These are phyloP conservation scores for Laothoe populi DNA, from an alignment of 2,888 invertebrate genomes.

Conservation along the genomic window DNA sequence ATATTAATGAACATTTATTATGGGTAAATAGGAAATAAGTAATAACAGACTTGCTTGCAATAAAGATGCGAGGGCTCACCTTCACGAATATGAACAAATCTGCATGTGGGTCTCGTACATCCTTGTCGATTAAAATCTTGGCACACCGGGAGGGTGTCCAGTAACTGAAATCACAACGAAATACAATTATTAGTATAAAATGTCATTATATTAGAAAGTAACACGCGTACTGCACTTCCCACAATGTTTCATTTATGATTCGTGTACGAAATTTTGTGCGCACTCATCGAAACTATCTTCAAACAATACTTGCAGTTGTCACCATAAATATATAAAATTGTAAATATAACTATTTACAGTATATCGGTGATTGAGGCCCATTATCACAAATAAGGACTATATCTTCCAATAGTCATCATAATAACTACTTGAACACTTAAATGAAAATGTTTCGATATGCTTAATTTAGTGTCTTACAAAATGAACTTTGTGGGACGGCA, in stretches of 20 bases:
- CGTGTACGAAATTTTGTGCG: slow-evolving; percentile 9
- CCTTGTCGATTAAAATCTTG: slow-evolving; percentile 99
- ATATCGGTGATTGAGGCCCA: background rate
- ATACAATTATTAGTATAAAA: slow-evolving; percentile 58
- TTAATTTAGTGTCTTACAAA: slow-evolving; percentile 21
- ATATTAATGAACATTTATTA: slow-evolving; percentile 17
- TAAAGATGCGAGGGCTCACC: slow-evolving; percentile 79
- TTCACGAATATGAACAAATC: slow-evolving; percentile 99
- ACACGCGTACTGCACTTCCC: slow-evolving; percentile 58
- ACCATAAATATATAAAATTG: too few relatives aligned
- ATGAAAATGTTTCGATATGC: slow-evolving; percentile 31
- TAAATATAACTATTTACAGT: background rate
- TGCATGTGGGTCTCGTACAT: slow-evolving; percentile 98
- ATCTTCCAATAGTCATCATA: background rate
- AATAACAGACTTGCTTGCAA: slow-evolving; percentile 23
- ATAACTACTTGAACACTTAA: background rate
- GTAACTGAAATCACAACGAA: slow-evolving; percentile 93
- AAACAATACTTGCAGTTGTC: background rate
- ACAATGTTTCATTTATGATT: slow-evolving; percentile 42
- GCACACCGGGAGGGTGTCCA: slow-evolving; percentile 99
- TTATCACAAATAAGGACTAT: background rate
- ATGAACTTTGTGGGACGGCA: slow-evolving; percentile 53
- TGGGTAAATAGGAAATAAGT: slow-evolving; percentile 14
- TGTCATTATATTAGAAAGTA: slow-evolving; percentile 42
- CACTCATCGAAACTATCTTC: background rate